Evolutionary conservation across 2,797 vertebrate genomes (phyloP).

Genomic region (Danio tinwini): DNA sequence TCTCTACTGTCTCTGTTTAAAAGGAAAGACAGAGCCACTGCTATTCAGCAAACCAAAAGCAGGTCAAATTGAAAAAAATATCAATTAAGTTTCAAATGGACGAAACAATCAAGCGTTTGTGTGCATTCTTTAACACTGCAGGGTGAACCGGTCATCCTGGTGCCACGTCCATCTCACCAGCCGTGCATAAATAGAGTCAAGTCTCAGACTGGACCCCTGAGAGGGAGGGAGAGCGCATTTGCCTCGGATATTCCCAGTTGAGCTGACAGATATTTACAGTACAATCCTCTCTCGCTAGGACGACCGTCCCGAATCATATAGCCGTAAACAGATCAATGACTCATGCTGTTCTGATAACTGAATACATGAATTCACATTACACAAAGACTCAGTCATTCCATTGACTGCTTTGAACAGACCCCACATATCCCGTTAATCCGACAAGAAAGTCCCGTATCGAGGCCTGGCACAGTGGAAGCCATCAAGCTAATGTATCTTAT

Average conservation of each 20-base stretch:
- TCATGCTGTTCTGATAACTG: slow-evolving; percentile 68
- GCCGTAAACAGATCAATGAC: slow-evolving; percentile 69
- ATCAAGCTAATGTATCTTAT: slow-evolving; percentile 43
- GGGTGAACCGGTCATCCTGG: slow-evolving; percentile 52
- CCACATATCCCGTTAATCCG: slow-evolving; percentile 33
- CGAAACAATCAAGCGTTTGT: slow-evolving; percentile 45
- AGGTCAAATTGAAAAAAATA: neutral
- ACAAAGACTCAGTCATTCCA: slow-evolving; percentile 60
- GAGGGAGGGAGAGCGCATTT: slow-evolving; percentile 47
- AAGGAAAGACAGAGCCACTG: slow-evolving; percentile 16
- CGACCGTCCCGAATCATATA: slow-evolving; percentile 56
- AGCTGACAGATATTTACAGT: slow-evolving; percentile 59
- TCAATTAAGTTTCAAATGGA: neutral
- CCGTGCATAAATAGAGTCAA: slow-evolving; percentile 51
- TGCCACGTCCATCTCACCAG: slow-evolving; percentile 44
- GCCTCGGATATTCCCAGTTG: slow-evolving; percentile 52
- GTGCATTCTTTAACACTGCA: slow-evolving; percentile 52
- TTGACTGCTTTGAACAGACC: slow-evolving; percentile 55
- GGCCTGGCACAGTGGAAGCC: slow-evolving; percentile 38
- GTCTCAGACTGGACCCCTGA: slow-evolving; percentile 48
- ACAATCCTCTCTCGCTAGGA: slow-evolving; percentile 49
- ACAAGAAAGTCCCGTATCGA: slow-evolving; percentile 28
- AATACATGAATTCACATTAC: slow-evolving; percentile 71
- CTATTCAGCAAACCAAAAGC: slow-evolving; percentile 15
- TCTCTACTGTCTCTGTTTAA: neutral